Conservation (phyloP, 2,888 invertebrate genomes). For the Octodonta nipae region DNA sequence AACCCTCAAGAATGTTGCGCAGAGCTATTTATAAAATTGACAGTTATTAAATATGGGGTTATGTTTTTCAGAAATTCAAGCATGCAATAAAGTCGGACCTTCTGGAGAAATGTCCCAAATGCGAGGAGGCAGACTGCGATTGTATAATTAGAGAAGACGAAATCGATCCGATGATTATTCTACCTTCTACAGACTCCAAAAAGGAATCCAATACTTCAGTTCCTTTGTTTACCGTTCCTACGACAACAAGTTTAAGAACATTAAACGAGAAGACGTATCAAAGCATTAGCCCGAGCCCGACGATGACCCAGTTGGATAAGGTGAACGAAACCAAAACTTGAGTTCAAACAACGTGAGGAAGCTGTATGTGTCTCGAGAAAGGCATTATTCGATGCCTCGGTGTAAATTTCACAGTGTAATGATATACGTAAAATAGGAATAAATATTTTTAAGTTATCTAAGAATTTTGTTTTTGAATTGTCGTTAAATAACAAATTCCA, state of each 20-base stretch:
- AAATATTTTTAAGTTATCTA: no score
- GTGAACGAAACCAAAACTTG: conserved; percentile 10
- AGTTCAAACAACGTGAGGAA: no score
- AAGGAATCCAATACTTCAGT: background rate
- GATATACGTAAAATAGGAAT: no score
- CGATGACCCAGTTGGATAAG: conserved; percentile 19
- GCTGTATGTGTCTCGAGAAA: no score
- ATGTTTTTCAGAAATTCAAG: conserved; percentile 55
- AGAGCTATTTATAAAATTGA: background rate
- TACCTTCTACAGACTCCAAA: conserved; percentile 18
- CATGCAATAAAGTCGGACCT: conserved; percentile 62
- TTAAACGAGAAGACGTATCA: conserved; percentile 5
- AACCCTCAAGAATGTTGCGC: background rate
- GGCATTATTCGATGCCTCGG: no score
- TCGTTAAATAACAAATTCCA: no score
- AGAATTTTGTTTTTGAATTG: no score
- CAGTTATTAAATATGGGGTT: background rate
- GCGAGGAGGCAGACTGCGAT: conserved; percentile 67
- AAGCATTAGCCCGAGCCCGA: conserved; percentile 13
- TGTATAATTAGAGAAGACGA: conserved; percentile 36
- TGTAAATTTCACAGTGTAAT: no score
- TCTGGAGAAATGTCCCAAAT: conserved; percentile 54
- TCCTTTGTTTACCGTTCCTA: background rate
- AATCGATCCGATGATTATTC: conserved; percentile 25
- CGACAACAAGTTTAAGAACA: conserved; percentile 2